Evolutionary conservation across 2,888 invertebrate species (phyloP), one percentile per base, ranked within the genome.

Genomic region (Hyposoter dolosus): DNA sequence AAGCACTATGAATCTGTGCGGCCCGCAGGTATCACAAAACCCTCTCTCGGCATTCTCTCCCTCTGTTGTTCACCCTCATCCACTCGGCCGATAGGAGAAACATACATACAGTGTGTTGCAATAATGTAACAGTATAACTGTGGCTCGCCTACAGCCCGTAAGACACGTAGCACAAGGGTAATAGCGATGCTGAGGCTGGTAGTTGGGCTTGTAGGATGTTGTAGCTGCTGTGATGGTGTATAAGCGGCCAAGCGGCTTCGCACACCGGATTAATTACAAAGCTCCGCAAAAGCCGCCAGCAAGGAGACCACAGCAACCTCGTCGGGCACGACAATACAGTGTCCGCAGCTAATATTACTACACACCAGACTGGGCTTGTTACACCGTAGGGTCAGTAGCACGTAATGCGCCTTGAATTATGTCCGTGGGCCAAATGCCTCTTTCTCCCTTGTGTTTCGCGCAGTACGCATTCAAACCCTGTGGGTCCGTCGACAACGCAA

Each of bases 191-290:
- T 60, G 28, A 60, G 28, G 28, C 60, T 60, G 45, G 75, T 40
- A 74, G 56, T 56, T 56, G 82, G 5, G 60, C 65, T 19, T 71
- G 71, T 23, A 17, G 68, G 75, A 71, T 65, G 77, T n/a, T 28
- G 69, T 75, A 68, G 60, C 53, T 66, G 75, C 56, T 71, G 85
- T 56, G 69, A 72, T 50, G 69, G 74, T 82, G 68, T 78, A 75
- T 84, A 84, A 81, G 53, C 84, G 83, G 71, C 83, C 72, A 68
- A 69, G 82, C 83, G 86, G 81, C 69, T 78, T 87, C 76, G 80
- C 83, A 82, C 83, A 86, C 80, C 77, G 89, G 89, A 89, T 89
- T 88, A 89, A 89, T 89, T 89, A 87, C 89, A 88, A 89, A 89
- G 88, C 88, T 85, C 80, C 80, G 83, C 84, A 86, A 89, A 89